These are phyloP conservation scores for Tiaroga cobitis DNA, from an alignment of 2,797 vertebrate species.

Conservation along the genomic window DNA sequence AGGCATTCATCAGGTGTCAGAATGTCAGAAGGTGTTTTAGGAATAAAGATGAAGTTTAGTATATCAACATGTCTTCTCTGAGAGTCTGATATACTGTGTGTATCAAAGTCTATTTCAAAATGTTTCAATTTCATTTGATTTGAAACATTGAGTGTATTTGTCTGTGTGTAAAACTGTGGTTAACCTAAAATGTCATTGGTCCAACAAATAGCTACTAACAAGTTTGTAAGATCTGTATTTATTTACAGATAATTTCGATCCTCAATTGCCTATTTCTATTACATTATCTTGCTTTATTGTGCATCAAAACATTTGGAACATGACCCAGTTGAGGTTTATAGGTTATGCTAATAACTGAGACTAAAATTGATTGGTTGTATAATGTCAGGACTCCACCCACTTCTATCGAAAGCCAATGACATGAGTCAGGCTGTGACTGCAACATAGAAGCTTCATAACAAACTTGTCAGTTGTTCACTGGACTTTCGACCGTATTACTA, in stretches of 20 bases:
- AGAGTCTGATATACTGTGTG: background rate
- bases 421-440: background rate
- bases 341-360: background rate
- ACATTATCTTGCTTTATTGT: background rate
- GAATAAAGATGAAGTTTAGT: background rate
- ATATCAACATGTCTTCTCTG: background rate
- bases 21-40: background rate
- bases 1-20: no score
- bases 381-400: constrained; percentile 19
- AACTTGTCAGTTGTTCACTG: background rate
- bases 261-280: background rate
- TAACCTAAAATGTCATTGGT: background rate
- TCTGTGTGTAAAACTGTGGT: background rate
- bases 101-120: background rate
- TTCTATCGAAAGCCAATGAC: background rate
- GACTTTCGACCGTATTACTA: constrained; percentile 34
- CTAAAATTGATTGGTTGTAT: constrained; percentile 10
- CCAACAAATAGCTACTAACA: background rate
- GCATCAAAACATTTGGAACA: background rate
- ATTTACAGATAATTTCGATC: no score
- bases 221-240: background rate
- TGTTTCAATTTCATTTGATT: background rate
- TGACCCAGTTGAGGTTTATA: constrained; percentile 12
- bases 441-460: constrained; percentile 9
- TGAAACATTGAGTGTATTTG: background rate